Evolutionary conservation across 1,140 invertebrate species (phyloP), one percentile per base, ranked within the genome.

Genomic region (Callitettix versicolor): DNA sequence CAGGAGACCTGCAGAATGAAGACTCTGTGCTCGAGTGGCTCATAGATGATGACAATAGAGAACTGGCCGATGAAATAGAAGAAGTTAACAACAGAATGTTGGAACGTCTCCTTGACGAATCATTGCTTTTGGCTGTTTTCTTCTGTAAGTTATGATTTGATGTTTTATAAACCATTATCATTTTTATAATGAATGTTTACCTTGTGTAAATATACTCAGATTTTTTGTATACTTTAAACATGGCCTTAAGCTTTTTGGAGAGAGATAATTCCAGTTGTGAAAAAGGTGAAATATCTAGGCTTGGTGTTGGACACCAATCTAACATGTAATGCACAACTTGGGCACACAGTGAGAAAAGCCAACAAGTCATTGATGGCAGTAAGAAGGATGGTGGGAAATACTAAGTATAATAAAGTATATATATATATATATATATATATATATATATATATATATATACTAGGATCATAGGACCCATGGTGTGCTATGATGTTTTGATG

Each of bases 21-120:
- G 84, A 91, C 61, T 88, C 86, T 0, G 87, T 93, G 9, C 71
- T 94, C 34, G 91, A 95, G 71, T 95, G 91, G 91, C 70, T 95
- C 0, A 87, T 90, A 56, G 91, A 95, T 69, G 91, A 95, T 68
- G 91, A 95, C 57, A 95, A 94, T 69, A 77, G 92, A 14, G 91
- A 95, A 74, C 67, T 95, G 56, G 88, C 88, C 12, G 91, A 95
- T 73, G 91, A 95, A 75, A 96, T 95, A 63, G 91, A 95, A 73
- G 84, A 86, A 42, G 89, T 95, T 1, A 95, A 95, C 67, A 82
- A 83, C 52, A 78, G 88, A 63, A 95, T 95, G 91, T 71, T 95
- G 52, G 85, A 90, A 60, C 79, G 89, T 64, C 76, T 95, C 20
- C 72, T 95, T 58, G 84, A 86, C 21, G 86, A 92, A 67, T 93